phyloP scores from a whole-genome alignment of 2,797 vertebrate species.

The Steatocranus sp. region DNA sequence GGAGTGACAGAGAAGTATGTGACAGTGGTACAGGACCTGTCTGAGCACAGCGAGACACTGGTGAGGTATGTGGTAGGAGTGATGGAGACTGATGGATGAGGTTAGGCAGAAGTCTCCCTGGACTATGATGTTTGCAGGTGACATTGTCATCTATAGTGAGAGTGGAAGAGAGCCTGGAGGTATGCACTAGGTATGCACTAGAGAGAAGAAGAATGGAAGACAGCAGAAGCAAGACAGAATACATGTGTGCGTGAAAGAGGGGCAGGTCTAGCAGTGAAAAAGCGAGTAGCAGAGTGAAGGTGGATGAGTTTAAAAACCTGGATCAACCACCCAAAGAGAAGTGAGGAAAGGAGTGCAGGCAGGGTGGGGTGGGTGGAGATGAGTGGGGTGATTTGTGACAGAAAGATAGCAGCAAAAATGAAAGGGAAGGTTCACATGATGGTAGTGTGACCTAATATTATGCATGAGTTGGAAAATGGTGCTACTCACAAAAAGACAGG shows the following conservation, averaged over 20 bases:
- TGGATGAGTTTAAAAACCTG: neutral
- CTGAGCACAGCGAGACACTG: neutral
- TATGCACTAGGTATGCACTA: neutral
- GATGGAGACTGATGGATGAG: neutral
- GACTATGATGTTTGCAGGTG: neutral
- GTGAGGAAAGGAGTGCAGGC: neutral
- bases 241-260: neutral
- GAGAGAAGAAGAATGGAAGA: neutral
- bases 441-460: rapidly evolving
- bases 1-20: neutral
- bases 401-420: neutral
- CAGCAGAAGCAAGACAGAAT: neutral
- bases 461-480: neutral
- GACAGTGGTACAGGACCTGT: neutral
- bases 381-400: neutral
- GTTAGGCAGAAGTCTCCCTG: neutral
- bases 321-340: neutral
- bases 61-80: neutral
- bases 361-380: neutral
- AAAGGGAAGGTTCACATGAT: neutral
- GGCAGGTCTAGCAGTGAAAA: neutral
- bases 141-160: neutral
- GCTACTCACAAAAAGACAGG: rapidly evolving
- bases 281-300: neutral
- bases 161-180: neutral